phyloP scores from a whole-genome alignment of 2,797 vertebrate genomes.

The Alectoris magna region DNA sequence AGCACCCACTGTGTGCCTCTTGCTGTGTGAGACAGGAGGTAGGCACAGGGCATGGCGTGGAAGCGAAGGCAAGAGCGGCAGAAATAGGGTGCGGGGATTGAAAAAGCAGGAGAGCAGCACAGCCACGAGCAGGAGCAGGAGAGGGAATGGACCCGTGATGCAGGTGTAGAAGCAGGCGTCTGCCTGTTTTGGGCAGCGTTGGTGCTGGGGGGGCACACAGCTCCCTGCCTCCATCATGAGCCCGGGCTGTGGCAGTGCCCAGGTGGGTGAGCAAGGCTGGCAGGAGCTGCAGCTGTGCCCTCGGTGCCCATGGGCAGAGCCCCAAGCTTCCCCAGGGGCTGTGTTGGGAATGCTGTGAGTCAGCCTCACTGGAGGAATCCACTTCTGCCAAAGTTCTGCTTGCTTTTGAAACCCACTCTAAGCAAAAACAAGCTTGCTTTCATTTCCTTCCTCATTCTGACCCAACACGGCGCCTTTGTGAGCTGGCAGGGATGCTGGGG shows the following conservation, averaged over 20 bases:
- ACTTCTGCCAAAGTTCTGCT: background rate
- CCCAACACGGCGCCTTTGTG: accelerated
- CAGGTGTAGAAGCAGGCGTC: background rate
- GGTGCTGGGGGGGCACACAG: background rate
- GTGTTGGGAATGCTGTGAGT: accelerated
- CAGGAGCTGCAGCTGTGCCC: background rate
- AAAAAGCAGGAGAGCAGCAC: background rate
- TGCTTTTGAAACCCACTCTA: background rate
- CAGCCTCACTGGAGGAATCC: background rate
- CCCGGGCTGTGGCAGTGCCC: background rate
- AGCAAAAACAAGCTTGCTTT: background rate
- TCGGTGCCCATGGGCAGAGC: background rate
- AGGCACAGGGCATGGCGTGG: too few species aligned
- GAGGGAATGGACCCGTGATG: background rate
- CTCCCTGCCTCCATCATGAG: background rate
- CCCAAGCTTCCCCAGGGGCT: background rate
- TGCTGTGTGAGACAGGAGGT: too few species aligned
- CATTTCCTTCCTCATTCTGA: background rate
- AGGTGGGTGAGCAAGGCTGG: background rate
- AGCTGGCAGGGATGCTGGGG: background rate
- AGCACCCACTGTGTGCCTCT: background rate
- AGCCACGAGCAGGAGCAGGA: background rate
- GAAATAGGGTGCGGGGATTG: background rate
- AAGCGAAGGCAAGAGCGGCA: background rate
- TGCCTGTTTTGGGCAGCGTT: background rate